Conservation (phyloP, 2,113 vertebrate species). For the Burhinus oedicnemus region DNA sequence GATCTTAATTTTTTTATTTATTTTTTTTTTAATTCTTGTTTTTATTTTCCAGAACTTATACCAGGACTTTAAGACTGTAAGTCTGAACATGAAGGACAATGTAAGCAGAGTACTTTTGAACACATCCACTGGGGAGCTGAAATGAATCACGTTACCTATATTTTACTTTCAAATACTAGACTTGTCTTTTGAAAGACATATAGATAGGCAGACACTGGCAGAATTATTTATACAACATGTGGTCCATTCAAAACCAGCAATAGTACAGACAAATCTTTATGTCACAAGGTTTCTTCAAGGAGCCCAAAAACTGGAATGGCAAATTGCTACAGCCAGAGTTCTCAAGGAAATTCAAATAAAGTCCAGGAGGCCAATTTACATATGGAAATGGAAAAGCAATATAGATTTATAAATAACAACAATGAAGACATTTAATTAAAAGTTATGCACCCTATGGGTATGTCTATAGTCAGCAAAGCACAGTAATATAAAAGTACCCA, state of each 20-base stretch:
- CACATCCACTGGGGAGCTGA: not conserved
- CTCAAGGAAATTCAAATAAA: not conserved
- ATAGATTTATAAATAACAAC: constrained; percentile 37
- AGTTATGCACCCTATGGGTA: not conserved
- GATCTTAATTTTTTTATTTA: not conserved
- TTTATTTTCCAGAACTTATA: not conserved
- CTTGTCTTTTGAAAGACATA: not conserved
- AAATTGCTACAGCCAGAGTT: not conserved
- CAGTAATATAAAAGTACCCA: not conserved
- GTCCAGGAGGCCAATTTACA: not conserved
- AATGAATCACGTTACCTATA: not conserved
- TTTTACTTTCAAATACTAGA: not conserved
- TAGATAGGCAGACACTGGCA: not conserved
- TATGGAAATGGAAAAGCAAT: not conserved
- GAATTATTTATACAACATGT: not conserved
- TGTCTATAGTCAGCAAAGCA: not conserved
- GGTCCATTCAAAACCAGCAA: not conserved
- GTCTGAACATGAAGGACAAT: not conserved
- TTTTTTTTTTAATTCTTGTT: not conserved
- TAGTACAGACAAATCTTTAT: not conserved
- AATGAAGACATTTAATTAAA: constrained; percentile 3
- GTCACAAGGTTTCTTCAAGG: not conserved
- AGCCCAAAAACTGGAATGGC: not conserved
- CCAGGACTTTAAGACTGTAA: not conserved
- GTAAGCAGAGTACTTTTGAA: not conserved